Evolutionary conservation across 2,888 invertebrate species (phyloP), one percentile per base, ranked within the genome.

Genomic region (Listrodromus nycthemerus): DNA sequence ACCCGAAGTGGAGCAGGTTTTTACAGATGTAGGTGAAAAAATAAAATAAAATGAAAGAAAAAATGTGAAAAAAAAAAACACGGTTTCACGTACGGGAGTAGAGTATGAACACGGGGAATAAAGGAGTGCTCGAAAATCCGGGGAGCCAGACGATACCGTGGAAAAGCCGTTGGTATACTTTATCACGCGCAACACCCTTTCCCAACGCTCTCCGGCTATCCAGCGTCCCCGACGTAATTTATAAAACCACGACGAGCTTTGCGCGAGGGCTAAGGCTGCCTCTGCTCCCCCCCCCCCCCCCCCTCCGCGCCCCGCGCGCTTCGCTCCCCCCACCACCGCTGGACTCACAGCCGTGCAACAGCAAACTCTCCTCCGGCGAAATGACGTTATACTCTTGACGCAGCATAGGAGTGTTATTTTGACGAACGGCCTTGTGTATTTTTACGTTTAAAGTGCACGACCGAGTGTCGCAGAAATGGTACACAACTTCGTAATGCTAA

Each of bases 361-460:
- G 52, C 61, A 70, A 79, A 65, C 63, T 74, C 45, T 61, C 65
- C 69, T 80, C 63, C 37, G 27, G 45, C 61, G 45, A 52, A 50
- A 81, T 50, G 79, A 83, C 83, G 71, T 76, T 71, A 76, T 73
- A 76, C 66, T 58, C 85, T 78, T 88, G 88, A 91, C 88, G 86
- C 87, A 89, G 87, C 85, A 81, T 83, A 84, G 81, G 85, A 85
- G 83, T 85, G 87, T 86, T 89, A 89, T 86, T 90, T 89, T 90
- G 87, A 90, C 87, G 82, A 85, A 87, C 87, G 88, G 86, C 87
- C 41, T 74, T 78, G 66, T 55, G 80, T 73, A 74, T 83, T 80
- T 74, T 67, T 69, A 45, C 76, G 66, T 83, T 66, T n/a, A 77
- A 73, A 74, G 67, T 52, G 61, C 48, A n/a, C 16, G 27, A 27